Percentiles rank a stretch among this genome's conserved stretches.
These are phyloP conservation scores for Asbolus verrucosus DNA, from an alignment of 1,140 invertebrate species.

Conservation along the genomic window DNA sequence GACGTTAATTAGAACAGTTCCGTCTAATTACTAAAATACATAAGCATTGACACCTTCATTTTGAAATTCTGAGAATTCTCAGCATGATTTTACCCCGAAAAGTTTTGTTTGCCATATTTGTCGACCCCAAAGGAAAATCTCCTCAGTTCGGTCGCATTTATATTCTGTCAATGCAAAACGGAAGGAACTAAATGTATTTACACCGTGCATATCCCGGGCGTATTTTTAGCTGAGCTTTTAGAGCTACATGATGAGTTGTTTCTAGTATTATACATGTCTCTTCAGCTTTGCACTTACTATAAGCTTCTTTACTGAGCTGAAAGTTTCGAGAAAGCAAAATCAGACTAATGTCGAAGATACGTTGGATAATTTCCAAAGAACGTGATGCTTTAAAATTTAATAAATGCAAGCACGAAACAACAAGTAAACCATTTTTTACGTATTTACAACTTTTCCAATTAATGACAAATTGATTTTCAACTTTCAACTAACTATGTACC, in stretches of 20 bases:
- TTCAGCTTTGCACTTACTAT: conserved; percentile 40
- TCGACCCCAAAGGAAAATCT: conserved; percentile 4
- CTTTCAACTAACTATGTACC: too few species aligned
- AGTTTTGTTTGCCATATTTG: conserved; percentile 19
- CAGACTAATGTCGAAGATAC: conserved; percentile 28
- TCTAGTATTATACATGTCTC: conserved; percentile 31
- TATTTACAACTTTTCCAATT: conserved; percentile 1
- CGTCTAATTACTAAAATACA: conserved; percentile 48
- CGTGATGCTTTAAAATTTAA: background rate
- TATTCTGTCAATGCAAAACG: conserved; percentile 35
- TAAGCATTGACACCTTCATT: conserved; percentile 46
- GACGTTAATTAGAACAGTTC: conserved; percentile 42
- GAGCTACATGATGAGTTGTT: conserved; percentile 40
- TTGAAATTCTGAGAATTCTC: conserved; percentile 28
- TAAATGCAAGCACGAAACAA: background rate
- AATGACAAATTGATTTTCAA: conserved; percentile 12
- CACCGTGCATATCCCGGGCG: conserved; percentile 30
- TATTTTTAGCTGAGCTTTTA: conserved; percentile 40
- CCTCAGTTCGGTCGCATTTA: conserved; percentile 13
- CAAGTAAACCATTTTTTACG: background rate
- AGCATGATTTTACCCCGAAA: conserved; percentile 15
- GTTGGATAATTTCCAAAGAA: conserved; percentile 3
- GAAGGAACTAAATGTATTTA: conserved; percentile 42
- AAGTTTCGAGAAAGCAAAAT: conserved; percentile 26
- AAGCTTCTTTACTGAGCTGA: conserved; percentile 32